A percentile compares a stretch with the other conserved stretches of the same genome.
Evolutionary conservation across 2,888 invertebrate genomes (phyloP).

Genomic region (Dinocampus coccinellae): DNA sequence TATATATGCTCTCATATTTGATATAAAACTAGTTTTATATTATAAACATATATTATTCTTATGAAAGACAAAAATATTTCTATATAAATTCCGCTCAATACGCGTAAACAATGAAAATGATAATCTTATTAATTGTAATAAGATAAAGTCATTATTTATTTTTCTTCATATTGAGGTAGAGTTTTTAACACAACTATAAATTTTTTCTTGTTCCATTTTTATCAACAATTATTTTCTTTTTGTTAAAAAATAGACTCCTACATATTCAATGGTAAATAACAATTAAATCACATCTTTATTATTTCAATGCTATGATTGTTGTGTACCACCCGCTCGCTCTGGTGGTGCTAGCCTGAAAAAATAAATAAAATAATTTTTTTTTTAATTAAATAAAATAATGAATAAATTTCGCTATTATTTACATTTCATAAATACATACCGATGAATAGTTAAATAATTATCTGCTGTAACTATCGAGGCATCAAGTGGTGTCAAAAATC

Average conservation of each 20-base stretch:
- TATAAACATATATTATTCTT: not conserved
- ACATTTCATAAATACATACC: slow-evolving; percentile 62
- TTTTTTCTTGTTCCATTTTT: not conserved
- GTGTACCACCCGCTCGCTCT: slow-evolving; percentile 45
- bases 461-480: slow-evolving; percentile 73
- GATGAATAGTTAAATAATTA: slow-evolving; percentile 73
- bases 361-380: slow-evolving; percentile 20
- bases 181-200: not conserved
- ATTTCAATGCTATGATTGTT: slow-evolving; percentile 15
- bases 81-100: not conserved
- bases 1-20: not conserved
- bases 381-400: too few relatives aligned
- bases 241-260: not conserved
- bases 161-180: not conserved
- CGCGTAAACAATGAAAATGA: not conserved
- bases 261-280: not conserved
- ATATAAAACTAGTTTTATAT: not conserved
- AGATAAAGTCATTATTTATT: too few relatives aligned
- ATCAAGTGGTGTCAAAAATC: slow-evolving; percentile 91
- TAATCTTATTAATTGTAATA: not conserved
- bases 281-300: not conserved
- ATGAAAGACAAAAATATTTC: not conserved
- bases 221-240: not conserved
- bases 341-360: slow-evolving; percentile 57
- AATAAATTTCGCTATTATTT: not conserved